Base-by-base conservation (phyloP, 2,113 vertebrate species). In the Petroica traversi region DNA sequence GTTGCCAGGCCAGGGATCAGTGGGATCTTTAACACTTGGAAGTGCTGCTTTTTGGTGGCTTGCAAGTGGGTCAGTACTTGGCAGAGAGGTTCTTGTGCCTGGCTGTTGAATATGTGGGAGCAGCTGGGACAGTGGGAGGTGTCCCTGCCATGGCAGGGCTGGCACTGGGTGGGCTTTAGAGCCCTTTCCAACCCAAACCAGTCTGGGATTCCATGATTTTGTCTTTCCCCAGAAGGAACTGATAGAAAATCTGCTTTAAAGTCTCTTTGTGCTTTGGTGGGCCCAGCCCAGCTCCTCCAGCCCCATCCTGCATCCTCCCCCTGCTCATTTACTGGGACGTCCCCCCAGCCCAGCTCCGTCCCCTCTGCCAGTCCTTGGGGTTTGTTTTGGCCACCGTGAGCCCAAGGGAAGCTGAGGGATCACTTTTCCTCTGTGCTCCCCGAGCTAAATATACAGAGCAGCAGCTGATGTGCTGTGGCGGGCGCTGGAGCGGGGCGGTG, bases 401-500 rank as follows among this genome's bases (percentile, higher is more conserved):
- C 45, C 7, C 51, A 3, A 3, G 92, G 85, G 41, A 48, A 54
- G 75, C 76, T 26, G 72, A 45, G 49, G 93, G 97, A 97, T 98
- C 96, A 79, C 85, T 98, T 98, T 97, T 82, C 96, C 95, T 54
- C 93, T 28, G 73, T 63, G 75, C 91, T 91, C 88, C 88, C 64
- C 2, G 94, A 95, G 95, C 98, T 98, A 98, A 98, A 98, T 98
- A 95, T 98, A 98, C 89, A 45, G 74, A 72, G 85, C 91, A 73
- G 98, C 98, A 98, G 97, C 98, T 98, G 98, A 51, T 73, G 19
- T 9, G 46, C 64, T 68, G 75, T 78, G 57, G 40, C 19, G 75
- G 84, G 62, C 64, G 88, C 5, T 72, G 72, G 40, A 29, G 69
- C 38, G 0, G 62, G 29, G 46, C 38, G 48, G 40, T 74, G 96